Percentiles rank a stretch among this genome's conserved stretches.
Conservation (phyloP, 2,888 invertebrate species). For the Ectemnius lituratus region DNA sequence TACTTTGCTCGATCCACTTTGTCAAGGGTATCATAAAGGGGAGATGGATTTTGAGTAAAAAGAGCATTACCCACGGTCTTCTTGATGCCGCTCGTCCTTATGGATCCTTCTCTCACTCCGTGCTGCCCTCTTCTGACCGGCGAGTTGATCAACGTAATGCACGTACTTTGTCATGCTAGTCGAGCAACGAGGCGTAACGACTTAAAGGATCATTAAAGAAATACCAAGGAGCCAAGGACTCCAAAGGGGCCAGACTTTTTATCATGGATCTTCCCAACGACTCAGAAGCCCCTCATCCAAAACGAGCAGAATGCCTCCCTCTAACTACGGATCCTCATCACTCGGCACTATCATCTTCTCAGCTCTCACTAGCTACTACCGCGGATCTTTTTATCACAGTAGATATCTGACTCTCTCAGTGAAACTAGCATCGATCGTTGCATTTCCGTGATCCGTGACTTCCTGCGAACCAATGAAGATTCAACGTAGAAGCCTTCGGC, state of each 20-base stretch:
- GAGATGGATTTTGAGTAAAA: neutral
- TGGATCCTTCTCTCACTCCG: no score
- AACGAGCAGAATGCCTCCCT: neutral
- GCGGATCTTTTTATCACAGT: neutral
- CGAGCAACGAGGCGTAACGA: conserved; percentile 23
- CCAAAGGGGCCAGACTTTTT: neutral
- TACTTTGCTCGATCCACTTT: no score
- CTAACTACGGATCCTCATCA: no score
- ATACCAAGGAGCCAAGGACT: conserved; percentile 12
- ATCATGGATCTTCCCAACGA: neutral
- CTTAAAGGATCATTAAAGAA: conserved; percentile 11
- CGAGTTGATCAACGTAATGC: conserved; percentile 8
- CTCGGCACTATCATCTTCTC: no score
- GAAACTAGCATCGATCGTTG: neutral
- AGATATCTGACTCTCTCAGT: neutral
- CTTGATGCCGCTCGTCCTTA: conserved; percentile 1
- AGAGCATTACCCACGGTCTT: neutral
- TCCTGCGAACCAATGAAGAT: neutral
- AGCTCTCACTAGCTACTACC: neutral
- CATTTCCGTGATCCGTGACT: conserved; percentile 4
- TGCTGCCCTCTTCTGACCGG: no score
- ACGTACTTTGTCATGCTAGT: conserved; percentile 11
- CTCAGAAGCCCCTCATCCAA: conserved; percentile 4
- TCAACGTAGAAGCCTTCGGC: neutral
- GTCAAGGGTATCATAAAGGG: no score